phyloP scores from a whole-genome alignment of 2,888 invertebrate species.

The Cepaea hortensis region DNA sequence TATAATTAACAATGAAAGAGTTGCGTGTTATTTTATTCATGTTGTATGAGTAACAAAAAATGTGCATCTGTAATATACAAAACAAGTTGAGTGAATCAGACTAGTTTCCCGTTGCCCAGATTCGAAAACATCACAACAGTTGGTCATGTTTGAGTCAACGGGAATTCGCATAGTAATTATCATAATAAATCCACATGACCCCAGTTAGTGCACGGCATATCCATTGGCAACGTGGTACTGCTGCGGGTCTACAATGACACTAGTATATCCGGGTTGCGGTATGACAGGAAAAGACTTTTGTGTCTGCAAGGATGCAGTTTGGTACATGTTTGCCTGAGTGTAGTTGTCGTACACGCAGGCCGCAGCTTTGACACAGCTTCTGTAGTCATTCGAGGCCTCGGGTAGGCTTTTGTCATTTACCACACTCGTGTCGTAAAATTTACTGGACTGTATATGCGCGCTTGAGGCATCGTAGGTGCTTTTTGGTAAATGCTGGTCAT shows the following conservation, averaged over 20 bases:
- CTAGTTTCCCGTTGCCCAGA: no score
- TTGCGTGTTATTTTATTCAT: no score
- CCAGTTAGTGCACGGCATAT: constrained; percentile 73
- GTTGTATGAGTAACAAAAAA: no score
- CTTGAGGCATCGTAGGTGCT: constrained; percentile 49
- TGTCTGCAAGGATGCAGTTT: constrained; percentile 53
- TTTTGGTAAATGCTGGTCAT: constrained; percentile 33
- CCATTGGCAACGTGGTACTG: constrained; percentile 81
- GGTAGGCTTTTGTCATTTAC: constrained; percentile 54
- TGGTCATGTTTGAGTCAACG: no score
- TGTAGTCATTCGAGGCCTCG: constrained; percentile 50
- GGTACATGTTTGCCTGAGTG: constrained; percentile 57
- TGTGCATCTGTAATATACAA: no score
- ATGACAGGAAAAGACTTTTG: constrained; percentile 66
- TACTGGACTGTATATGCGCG: neutral
- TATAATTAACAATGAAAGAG: no score
- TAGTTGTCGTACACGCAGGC: constrained; percentile 67
- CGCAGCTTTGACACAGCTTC: constrained; percentile 66
- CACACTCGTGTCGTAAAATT: constrained; percentile 53
- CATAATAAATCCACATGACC: no score
- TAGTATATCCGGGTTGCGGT: constrained; percentile 83
- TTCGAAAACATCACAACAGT: no score
- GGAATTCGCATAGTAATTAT: no score
- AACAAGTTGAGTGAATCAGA: no score
- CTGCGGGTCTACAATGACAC: constrained; percentile 94